Conservation (phyloP, 2,888 invertebrate genomes). For the Desoria tigrina region DNA sequence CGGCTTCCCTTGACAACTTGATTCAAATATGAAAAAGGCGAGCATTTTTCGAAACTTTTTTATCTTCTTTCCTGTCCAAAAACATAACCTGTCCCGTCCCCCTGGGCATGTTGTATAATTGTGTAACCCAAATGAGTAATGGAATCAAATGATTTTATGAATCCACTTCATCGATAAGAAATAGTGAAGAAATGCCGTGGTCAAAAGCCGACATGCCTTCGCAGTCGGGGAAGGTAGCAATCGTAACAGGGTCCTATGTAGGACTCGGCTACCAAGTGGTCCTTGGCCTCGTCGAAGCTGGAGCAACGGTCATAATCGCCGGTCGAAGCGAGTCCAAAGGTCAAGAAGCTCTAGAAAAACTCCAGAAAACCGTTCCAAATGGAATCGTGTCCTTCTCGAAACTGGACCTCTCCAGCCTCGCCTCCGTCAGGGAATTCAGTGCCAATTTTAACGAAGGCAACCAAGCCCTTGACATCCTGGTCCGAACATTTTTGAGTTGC, state of each 20-base stretch:
- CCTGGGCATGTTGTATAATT: too few relatives aligned
- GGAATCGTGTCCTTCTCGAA: slow-evolving; percentile 55
- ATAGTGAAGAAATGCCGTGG: too few relatives aligned
- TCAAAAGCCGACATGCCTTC: too few relatives aligned
- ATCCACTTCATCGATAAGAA: too few relatives aligned
- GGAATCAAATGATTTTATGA: too few relatives aligned
- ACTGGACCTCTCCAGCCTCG: slow-evolving; percentile 56
- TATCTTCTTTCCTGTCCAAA: too few relatives aligned
- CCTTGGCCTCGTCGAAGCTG: slow-evolving; percentile 55
- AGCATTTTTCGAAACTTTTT: too few relatives aligned
- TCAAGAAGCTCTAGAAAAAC: slow-evolving; percentile 55
- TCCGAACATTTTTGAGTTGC: too few relatives aligned
- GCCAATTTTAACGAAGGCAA: not conserved
- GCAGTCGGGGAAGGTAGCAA: slow-evolving; percentile 55
- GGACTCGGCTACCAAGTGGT: slow-evolving; percentile 58
- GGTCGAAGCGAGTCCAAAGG: slow-evolving; percentile 57
- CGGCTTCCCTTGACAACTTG: too few relatives aligned
- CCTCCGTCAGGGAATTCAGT: slow-evolving; percentile 56
- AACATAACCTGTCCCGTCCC: too few relatives aligned
- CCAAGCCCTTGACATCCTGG: slow-evolving; percentile 54
- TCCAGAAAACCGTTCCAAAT: slow-evolving; percentile 53
- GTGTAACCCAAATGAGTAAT: too few relatives aligned
- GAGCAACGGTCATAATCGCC: slow-evolving; percentile 57
- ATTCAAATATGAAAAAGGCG: too few relatives aligned
- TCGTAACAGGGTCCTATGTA: slow-evolving; percentile 58